Conservation (phyloP, 2,113 vertebrate species). For the Pica pica region DNA sequence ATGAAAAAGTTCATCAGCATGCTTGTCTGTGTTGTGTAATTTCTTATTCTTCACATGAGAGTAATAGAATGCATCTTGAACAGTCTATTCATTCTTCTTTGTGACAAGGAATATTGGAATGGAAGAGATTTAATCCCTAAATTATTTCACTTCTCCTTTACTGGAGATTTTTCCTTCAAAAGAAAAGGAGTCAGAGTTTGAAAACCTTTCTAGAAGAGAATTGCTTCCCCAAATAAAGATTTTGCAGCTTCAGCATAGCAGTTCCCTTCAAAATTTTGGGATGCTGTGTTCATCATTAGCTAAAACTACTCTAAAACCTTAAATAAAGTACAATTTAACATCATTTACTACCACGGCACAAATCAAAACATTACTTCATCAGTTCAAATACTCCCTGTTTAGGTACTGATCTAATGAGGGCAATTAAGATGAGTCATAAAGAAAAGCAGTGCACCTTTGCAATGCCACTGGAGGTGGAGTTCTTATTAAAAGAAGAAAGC, state of each 20-base stretch:
- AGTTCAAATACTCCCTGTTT: not conserved
- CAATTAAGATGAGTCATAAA: not conserved
- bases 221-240: not conserved
- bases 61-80: not conserved
- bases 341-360: not conserved
- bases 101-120: not conserved
- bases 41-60: constrained; percentile 8
- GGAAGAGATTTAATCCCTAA: not conserved
- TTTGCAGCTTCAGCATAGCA: not conserved
- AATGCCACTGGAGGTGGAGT: not conserved
- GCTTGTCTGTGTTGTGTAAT: constrained; percentile 28
- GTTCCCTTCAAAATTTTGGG: not conserved
- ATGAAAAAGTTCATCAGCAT: constrained; percentile 50
- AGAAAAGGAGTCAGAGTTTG: not conserved
- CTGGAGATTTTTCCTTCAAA: not conserved
- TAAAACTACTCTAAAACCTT: not conserved
- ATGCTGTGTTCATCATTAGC: not conserved
- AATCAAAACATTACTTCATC: not conserved
- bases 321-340: not conserved
- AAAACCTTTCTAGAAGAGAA: not conserved
- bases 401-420: not conserved
- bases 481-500: not conserved
- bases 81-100: not conserved
- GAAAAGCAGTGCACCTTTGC: not conserved
- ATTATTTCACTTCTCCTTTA: not conserved